Conservation (phyloP, 2,113 vertebrate genomes). For the Austrofundulus limnaeus region DNA sequence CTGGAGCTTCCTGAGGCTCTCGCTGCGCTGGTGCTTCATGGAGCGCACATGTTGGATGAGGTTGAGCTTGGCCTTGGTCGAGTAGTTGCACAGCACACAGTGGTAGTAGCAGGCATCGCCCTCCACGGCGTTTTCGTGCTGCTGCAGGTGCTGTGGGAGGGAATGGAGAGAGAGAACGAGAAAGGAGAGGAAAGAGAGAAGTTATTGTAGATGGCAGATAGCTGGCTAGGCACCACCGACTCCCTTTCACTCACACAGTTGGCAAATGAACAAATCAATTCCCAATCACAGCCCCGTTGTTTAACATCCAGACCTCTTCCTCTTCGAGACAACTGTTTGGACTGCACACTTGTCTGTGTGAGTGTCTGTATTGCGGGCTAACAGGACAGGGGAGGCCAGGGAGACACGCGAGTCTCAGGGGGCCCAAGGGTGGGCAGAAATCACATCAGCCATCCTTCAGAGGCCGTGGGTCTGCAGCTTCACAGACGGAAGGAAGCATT, state of each 20-base stretch:
- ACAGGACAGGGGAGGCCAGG: constrained; percentile 70
- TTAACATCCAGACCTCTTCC: constrained; percentile 78
- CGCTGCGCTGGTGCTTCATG: constrained; percentile 97
- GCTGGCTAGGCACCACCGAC: constrained; percentile 65
- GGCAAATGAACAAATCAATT: constrained; percentile 83
- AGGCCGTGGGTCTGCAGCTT: constrained; percentile 55
- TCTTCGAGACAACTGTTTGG: constrained; percentile 73
- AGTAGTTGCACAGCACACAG: constrained; percentile 95
- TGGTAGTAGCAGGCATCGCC: constrained; percentile 97
- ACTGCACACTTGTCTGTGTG: constrained; percentile 63
- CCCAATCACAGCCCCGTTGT: constrained; percentile 79
- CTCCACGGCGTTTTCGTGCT: constrained; percentile 92
- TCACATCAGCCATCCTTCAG: constrained; percentile 69
- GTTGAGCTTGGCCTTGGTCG: constrained; percentile 99
- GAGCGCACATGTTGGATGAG: constrained; percentile 98
- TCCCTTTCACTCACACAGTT: constrained; percentile 78
- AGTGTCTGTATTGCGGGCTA: constrained; percentile 70
- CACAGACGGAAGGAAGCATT: constrained; percentile 80
- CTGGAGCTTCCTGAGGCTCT: constrained; percentile 95
- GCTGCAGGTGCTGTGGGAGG: constrained; percentile 91
- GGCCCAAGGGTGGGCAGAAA: constrained; percentile 51
- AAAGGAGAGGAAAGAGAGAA: constrained; percentile 49
- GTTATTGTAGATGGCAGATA: constrained; percentile 72
- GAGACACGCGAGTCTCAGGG: constrained; percentile 63
- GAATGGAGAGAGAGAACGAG: constrained; percentile 30